A percentile compares a stretch with the other conserved stretches of the same genome.
Evolutionary conservation across 1,140 invertebrate genomes (phyloP).

Genomic region (Drosophila serrata): DNA sequence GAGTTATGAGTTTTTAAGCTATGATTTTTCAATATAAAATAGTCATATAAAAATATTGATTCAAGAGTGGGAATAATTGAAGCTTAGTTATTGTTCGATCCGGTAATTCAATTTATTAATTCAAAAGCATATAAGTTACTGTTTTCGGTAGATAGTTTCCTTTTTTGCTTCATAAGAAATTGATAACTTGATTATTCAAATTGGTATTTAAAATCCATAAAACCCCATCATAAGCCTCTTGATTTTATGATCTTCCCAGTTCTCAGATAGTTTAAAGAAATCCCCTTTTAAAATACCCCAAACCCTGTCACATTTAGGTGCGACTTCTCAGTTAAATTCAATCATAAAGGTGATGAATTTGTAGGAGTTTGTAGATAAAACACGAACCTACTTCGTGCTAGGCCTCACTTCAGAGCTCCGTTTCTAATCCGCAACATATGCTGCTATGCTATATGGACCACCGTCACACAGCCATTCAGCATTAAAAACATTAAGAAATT

Average conservation of each 20-base stretch:
- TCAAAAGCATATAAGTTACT: no score
- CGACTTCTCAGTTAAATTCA: conserved; percentile 5
- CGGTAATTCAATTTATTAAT: no score
- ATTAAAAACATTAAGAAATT: conserved; percentile 7
- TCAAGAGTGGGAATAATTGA: no score
- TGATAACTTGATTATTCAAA: not conserved
- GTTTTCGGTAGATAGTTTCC: no score
- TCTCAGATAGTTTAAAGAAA: not conserved
- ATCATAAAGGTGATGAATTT: conserved; percentile 43
- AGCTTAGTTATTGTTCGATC: no score
- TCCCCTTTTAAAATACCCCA: not conserved
- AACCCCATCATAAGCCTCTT: not conserved
- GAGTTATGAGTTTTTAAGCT: no score
- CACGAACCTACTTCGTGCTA: not conserved
- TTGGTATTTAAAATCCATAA: not conserved
- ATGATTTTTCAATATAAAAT: no score
- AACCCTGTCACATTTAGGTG: not conserved
- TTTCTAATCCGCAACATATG: conserved; percentile 79
- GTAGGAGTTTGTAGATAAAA: conserved; percentile 2
- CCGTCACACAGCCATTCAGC: conserved; percentile 14
- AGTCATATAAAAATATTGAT: no score
- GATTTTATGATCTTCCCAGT: not conserved
- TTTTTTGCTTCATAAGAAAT: not conserved
- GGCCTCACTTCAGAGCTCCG: conserved; percentile 30
- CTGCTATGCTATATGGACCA: conserved; percentile 20